phyloP scores from a whole-genome alignment of 2,888 invertebrate genomes.

The Deilephila elpenor region DNA sequence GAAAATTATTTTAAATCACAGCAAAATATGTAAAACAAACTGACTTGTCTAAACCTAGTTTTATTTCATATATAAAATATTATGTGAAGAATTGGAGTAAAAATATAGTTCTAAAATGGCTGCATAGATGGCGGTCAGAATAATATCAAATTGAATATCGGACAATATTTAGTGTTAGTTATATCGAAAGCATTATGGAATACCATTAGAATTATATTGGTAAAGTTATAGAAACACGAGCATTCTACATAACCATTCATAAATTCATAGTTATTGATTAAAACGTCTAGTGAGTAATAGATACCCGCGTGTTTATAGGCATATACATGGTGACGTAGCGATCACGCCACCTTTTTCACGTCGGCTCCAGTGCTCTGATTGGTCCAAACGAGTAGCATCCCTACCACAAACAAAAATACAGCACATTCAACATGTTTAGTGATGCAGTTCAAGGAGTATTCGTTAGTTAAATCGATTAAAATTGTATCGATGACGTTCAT shows the following conservation, averaged over 20 bases:
- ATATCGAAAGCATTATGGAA: not conserved
- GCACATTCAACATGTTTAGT: constrained; percentile 73
- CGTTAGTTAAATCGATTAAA: constrained; percentile 31
- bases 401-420: constrained; percentile 65
- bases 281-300: constrained; percentile 23
- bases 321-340: constrained; percentile 67
- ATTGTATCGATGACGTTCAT: constrained; percentile 24
- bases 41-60: no score
- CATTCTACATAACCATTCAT: constrained; percentile 19
- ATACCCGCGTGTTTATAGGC: constrained; percentile 36
- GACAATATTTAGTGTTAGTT: no score
- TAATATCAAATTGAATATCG: not conserved
- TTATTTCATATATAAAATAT: no score
- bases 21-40: no score
- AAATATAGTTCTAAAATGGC: no score
- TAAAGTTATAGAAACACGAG: not conserved
- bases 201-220: not conserved
- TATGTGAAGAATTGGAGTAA: no score
- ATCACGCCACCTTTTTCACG: constrained; percentile 81
- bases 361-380: constrained; percentile 64
- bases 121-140: not conserved
- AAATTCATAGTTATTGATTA: constrained; percentile 46
- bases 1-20: no score
- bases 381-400: constrained; percentile 55
- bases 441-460: constrained; percentile 42